phyloP scores from a whole-genome alignment of 2,888 invertebrate genomes.

The Leptinotarsa tumamoca region DNA sequence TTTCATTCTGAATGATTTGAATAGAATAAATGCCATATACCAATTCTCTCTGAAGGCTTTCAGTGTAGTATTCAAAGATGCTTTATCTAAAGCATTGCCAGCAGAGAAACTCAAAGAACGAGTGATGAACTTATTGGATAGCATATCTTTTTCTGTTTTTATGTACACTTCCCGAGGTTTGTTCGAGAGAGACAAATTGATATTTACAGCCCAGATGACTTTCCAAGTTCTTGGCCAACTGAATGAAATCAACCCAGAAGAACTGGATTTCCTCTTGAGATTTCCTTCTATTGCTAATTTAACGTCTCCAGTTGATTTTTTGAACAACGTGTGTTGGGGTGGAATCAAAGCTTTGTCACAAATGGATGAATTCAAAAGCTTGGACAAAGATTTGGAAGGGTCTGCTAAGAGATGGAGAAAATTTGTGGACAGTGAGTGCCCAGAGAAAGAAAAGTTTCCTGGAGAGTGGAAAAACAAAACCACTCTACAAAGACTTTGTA shows the following conservation, averaged over 20 bases:
- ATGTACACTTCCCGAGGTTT: constrained; percentile 90
- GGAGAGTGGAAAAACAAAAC: constrained; percentile 96
- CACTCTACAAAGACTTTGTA: constrained; percentile 87
- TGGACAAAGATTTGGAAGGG: constrained; percentile 92
- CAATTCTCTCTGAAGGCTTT: constrained; percentile 96
- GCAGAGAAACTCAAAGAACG: constrained; percentile 79
- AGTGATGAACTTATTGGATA: constrained; percentile 84
- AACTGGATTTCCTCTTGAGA: constrained; percentile 88
- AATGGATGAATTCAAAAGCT: constrained; percentile 83
- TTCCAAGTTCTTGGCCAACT: constrained; percentile 73
- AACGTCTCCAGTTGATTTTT: constrained; percentile 84
- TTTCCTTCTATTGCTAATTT: constrained; percentile 84
- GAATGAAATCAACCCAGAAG: constrained; percentile 78
- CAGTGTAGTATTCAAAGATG: constrained; percentile 90
- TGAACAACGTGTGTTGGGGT: constrained; percentile 88
- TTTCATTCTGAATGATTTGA: constrained; percentile 92
- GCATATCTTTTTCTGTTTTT: constrained; percentile 87
- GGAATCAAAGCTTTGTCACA: constrained; percentile 84
- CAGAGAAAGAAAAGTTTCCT: constrained; percentile 93
- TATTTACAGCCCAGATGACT: constrained; percentile 88
- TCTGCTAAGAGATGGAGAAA: constrained; percentile 94
- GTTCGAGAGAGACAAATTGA: constrained; percentile 92
- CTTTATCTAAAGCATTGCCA: constrained; percentile 77
- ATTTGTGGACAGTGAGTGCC: constrained; percentile 90
- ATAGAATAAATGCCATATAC: constrained; percentile 94